These are phyloP conservation scores for Tychaedon coryphoeus DNA, from an alignment of 2,113 vertebrate species.

Conservation along the genomic window DNA sequence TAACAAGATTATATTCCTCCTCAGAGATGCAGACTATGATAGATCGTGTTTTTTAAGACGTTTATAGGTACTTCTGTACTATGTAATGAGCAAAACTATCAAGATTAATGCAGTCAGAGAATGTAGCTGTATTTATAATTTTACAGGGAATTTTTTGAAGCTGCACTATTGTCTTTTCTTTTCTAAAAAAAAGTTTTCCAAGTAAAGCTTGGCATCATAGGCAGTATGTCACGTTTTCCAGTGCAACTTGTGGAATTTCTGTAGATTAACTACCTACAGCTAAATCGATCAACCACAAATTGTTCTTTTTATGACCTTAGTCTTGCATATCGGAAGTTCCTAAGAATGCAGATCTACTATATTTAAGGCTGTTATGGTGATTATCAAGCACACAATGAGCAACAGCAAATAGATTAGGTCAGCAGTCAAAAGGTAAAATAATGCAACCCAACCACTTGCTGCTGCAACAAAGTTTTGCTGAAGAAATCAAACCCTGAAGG, in stretches of 20 bases:
- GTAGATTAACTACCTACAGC: background rate
- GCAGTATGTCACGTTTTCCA: background rate
- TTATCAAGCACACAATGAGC: background rate
- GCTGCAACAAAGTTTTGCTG: background rate
- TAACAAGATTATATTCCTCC: background rate
- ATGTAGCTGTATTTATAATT: background rate
- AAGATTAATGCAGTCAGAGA: background rate
- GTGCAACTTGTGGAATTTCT: background rate
- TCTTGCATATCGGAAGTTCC: background rate
- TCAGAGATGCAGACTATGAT: background rate
- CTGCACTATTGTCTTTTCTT: background rate
- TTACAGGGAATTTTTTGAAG: background rate
- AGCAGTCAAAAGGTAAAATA: background rate
- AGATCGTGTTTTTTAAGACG: background rate
- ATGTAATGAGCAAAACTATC: background rate
- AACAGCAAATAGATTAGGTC: background rate
- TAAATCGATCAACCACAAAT: background rate
- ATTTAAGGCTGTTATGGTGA: background rate
- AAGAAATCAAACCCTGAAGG: background rate
- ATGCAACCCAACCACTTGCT: background rate
- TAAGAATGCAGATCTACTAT: background rate
- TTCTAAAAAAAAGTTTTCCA: background rate
- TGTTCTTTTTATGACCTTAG: background rate
- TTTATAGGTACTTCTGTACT: background rate
- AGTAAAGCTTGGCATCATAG: background rate